Evolutionary conservation across 2,113 vertebrate species (phyloP).

Genomic region (Oryzias javanicus): DNA sequence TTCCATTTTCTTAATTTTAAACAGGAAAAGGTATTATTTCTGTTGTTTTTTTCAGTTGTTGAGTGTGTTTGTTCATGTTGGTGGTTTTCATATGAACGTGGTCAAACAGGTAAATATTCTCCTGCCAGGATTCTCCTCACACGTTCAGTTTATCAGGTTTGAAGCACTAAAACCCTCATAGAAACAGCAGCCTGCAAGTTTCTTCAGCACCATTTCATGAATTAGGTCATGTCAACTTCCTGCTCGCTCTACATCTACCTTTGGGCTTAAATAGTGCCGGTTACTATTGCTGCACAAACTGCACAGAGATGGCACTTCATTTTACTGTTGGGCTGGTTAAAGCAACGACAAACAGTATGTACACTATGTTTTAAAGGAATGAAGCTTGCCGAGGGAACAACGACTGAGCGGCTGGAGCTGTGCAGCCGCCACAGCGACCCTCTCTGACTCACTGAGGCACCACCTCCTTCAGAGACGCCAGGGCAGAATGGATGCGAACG

Average conservation of each 20-base stretch:
- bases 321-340: slow-evolving; percentile 7
- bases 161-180: background rate
- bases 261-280: background rate
- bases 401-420: slow-evolving; percentile 26
- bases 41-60: too few relatives aligned
- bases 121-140: too few relatives aligned
- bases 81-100: too few relatives aligned
- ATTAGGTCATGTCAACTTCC: background rate
- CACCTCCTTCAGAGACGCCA: slow-evolving; percentile 91
- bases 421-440: slow-evolving; percentile 14
- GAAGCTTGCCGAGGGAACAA: slow-evolving; percentile 31
- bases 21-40: too few relatives aligned
- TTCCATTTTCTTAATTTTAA: too few relatives aligned
- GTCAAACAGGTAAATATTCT: too few relatives aligned
- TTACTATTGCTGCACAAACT: slow-evolving; percentile 1
- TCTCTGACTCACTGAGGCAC: slow-evolving; percentile 87
- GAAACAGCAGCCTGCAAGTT: slow-evolving; percentile 5
- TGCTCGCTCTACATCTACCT: slow-evolving; percentile 5
- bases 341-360: slow-evolving; percentile 20
- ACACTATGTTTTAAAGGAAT: slow-evolving; percentile 28
- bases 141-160: background rate
- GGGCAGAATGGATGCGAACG: slow-evolving; percentile 93
- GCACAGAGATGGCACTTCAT: slow-evolving; percentile 26
- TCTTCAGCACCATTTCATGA: background rate
- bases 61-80: too few relatives aligned